These are phyloP conservation scores for Rhombomys opimus DNA, from an alignment of 2,113 vertebrate genomes.

Conservation along the genomic window DNA sequence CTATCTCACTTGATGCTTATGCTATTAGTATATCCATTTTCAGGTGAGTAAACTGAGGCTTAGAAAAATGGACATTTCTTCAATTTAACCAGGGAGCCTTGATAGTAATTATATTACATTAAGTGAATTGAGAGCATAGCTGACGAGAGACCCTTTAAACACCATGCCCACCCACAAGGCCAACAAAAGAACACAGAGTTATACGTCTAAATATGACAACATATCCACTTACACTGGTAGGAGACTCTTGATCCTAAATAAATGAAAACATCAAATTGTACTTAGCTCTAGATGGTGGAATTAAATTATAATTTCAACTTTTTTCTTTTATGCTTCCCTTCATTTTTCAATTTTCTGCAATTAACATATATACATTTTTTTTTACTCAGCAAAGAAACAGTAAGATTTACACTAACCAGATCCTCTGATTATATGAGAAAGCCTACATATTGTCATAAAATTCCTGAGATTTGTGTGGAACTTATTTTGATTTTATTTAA, in stretches of 20 bases:
- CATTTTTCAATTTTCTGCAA: constrained; percentile 39
- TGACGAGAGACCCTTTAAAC: neutral
- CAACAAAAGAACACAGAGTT: neutral
- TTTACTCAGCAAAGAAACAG: constrained; percentile 11
- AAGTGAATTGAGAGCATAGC: neutral
- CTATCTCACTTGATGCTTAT: neutral
- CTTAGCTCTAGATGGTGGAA: neutral
- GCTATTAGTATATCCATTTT: neutral
- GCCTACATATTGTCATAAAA: neutral
- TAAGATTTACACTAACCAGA: constrained; percentile 48
- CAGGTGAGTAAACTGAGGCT: constrained; percentile 34
- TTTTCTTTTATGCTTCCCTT: neutral
- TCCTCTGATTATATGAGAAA: constrained; percentile 38
- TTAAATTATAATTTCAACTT: constrained; percentile 3
- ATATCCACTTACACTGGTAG: neutral
- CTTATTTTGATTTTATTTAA: constrained; percentile 37
- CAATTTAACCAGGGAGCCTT: neutral
- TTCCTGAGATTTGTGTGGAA: constrained; percentile 63
- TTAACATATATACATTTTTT: neutral
- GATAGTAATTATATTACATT: neutral
- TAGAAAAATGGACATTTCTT: neutral
- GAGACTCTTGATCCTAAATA: neutral
- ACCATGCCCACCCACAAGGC: neutral
- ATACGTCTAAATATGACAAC: neutral
- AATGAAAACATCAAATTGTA: constrained; percentile 15